Base-by-base conservation (phyloP, 2,797 vertebrate species). In the Neosilurus hyrtlii region DNA sequence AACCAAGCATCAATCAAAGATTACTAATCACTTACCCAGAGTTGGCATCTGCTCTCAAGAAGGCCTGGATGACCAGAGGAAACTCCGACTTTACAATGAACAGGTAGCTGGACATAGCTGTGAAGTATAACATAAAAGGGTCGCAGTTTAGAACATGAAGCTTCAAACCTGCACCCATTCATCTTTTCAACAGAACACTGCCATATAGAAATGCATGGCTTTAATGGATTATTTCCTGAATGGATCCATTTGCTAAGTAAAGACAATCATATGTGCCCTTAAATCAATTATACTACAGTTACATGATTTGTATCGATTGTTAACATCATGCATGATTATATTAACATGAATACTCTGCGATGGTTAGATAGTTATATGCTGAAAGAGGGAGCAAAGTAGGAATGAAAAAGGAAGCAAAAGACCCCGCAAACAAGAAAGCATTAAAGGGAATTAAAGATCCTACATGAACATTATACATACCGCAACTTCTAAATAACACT, bases 21-120 rank as follows among this genome's bases (percentile, higher is more conserved):
- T 70, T 57, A 20, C 4, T 2, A 56, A n/a, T 87, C 85, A 95
- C 97, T 98, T 94, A 99, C 98, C 94, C 92, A 76, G 94, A 93
- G 89, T 88, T 92, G 75, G 94, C 90, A 57, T 96, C 94, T 79
- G 93, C 92, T 87, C 94, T 96, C 90, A 98, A 91, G 91, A 99
- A 99, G 62, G 97, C 94, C 90, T 98, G 97, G 91, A 99, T 98
- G 90, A 99, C 98, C 30, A 99, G 95, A 5, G 98, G 98, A 83
- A 99, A 94, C 94, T 99, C 98, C 0, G 97, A 99, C 89, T 99
- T 99, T 63, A 99, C 95, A 7, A 99, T 99, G 91, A 97, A 99
- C 88, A 98, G 92, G 93, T 99, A 99, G 92, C 98, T 99, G 92
- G 98, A 99, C 97, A 98, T 97, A 57, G 97, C 97, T 98, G 91